A percentile compares a stretch with the other conserved stretches of the same genome.
Evolutionary conservation across 2,113 vertebrate species (phyloP).

Genomic region (Psammodynastes pulverulentus): DNA sequence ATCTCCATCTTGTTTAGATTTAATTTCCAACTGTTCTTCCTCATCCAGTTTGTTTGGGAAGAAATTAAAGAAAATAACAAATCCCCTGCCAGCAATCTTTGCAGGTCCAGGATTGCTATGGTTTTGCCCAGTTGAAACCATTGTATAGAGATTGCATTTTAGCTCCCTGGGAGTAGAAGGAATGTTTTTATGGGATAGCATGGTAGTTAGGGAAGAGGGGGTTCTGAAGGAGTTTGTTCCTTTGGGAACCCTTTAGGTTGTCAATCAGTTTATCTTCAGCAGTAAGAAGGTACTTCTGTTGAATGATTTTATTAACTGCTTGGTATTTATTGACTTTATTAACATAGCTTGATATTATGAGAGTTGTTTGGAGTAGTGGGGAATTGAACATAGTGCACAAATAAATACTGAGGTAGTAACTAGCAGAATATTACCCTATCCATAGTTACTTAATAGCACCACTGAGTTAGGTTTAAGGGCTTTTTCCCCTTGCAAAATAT

Average conservation of each 20-base stretch:
- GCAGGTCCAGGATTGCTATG: background rate
- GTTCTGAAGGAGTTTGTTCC: background rate
- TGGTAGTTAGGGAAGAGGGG: background rate
- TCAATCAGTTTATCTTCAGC: background rate
- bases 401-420: background rate
- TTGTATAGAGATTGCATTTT: background rate
- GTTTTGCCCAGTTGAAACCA: background rate
- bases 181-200: background rate
- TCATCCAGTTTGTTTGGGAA: background rate
- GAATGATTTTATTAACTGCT: background rate
- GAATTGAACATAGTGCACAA: background rate
- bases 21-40: background rate
- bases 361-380: background rate
- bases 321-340: background rate
- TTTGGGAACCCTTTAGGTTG: background rate
- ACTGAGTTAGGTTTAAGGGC: background rate
- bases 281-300: background rate
- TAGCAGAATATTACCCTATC: background rate
- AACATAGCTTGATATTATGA: background rate
- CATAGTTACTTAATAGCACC: background rate
- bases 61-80: background rate
- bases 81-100: background rate
- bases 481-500: background rate
- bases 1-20: background rate
- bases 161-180: background rate